These are phyloP conservation scores for Aphelinus atriplicis DNA, from an alignment of 1,140 invertebrate species.

Conservation along the genomic window DNA sequence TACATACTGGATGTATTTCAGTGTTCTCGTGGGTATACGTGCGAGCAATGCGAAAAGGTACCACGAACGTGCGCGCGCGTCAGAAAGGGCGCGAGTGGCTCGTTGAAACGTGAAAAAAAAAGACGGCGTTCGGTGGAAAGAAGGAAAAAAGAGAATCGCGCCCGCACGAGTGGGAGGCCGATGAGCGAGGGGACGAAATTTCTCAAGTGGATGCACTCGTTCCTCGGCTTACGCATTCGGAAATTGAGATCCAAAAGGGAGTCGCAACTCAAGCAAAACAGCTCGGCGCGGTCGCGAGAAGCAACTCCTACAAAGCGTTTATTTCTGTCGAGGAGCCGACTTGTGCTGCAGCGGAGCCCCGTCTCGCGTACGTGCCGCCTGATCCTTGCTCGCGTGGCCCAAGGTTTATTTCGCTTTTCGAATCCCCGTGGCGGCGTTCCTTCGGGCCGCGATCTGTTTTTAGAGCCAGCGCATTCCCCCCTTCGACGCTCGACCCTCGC, in stretches of 20 bases:
- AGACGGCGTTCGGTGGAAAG: too few relatives aligned
- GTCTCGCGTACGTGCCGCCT: not conserved
- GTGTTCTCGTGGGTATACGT: too few relatives aligned
- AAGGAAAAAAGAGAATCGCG: not conserved
- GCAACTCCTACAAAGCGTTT: constrained; percentile 48
- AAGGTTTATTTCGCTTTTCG: constrained; percentile 49
- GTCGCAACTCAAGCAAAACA: too few relatives aligned
- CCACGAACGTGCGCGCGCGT: too few relatives aligned
- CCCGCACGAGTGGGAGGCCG: too few relatives aligned
- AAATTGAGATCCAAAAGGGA: constrained; percentile 28
- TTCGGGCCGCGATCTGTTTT: constrained; percentile 27
- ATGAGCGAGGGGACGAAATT: too few relatives aligned
- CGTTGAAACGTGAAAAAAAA: too few relatives aligned
- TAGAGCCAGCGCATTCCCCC: constrained; percentile 17
- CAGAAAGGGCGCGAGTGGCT: too few relatives aligned
- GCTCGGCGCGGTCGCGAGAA: not conserved
- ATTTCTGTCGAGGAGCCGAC: constrained; percentile 51
- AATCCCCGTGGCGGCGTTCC: constrained; percentile 35
- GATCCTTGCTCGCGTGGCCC: not conserved
- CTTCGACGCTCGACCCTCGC: too few relatives aligned
- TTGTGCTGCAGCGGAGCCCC: not conserved
- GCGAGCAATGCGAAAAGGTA: too few relatives aligned
- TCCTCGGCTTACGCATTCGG: not conserved
- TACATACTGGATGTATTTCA: too few relatives aligned
- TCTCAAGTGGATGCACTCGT: too few relatives aligned